A percentile compares a stretch with the other conserved stretches of the same genome.
Conservation (phyloP, 2,113 vertebrate species). For the Brachirus orientalis region DNA sequence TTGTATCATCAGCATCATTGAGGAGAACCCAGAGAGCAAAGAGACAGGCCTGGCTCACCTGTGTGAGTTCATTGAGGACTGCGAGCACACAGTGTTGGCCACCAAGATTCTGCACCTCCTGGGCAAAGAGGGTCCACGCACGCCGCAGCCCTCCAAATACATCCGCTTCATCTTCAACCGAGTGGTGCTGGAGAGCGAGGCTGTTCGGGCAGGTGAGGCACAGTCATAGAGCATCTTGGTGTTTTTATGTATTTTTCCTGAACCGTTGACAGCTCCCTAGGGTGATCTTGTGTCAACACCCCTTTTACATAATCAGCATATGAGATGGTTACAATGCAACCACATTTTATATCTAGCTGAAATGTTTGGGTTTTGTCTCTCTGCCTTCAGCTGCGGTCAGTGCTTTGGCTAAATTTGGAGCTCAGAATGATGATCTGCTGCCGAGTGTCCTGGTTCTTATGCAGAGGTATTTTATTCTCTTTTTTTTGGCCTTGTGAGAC, state of each 20-base stretch:
- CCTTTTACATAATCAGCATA: no score
- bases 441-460: slow-evolving; percentile 96
- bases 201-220: slow-evolving; percentile 91
- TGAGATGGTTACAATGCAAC: no score
- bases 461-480: slow-evolving; percentile 85
- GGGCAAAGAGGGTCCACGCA: slow-evolving; percentile 94
- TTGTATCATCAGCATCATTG: slow-evolving; percentile 96
- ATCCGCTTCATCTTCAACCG: slow-evolving; percentile 99
- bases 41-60: slow-evolving; percentile 95
- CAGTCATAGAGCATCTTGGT: no score
- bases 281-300: no score
- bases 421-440: slow-evolving; percentile 95
- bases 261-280: no score
- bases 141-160: slow-evolving; percentile 93
- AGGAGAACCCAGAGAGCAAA: slow-evolving; percentile 97
- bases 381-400: slow-evolving; percentile 89
- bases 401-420: slow-evolving; percentile 96
- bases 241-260: no score
- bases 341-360: neutral
- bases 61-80: slow-evolving; percentile 99
- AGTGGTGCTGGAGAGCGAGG: slow-evolving; percentile 97
- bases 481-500: neutral
- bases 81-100: slow-evolving; percentile 96
- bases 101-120: slow-evolving; percentile 97
- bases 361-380: neutral